Percentiles rank a stretch among this genome's conserved stretches.
These are phyloP conservation scores for Plectrocnemia conspersa DNA, from an alignment of 1,140 invertebrate species.

Conservation along the genomic window DNA sequence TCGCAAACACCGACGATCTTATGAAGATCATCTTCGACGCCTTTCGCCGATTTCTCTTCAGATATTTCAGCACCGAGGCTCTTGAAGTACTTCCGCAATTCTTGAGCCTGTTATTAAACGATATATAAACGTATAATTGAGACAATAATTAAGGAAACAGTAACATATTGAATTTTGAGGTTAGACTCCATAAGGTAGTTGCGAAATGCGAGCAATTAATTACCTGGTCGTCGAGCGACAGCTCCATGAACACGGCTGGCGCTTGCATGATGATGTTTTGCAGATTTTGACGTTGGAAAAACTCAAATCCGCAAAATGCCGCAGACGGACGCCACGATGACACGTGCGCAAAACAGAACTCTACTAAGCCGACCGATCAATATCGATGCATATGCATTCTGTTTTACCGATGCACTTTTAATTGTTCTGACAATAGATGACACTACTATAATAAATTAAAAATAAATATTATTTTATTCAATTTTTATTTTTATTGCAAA, in stretches of 20 bases:
- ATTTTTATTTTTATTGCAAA: too few species aligned
- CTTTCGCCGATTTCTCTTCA: slow-evolving; percentile 82
- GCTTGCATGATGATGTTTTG: slow-evolving; percentile 57
- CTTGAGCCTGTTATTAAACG: slow-evolving; percentile 65
- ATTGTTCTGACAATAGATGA: too few species aligned
- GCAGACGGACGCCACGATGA: background rate
- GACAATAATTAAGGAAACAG: background rate
- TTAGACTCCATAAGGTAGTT: background rate
- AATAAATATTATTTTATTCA: too few species aligned
- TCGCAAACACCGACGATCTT: slow-evolving; percentile 94
- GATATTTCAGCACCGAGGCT: slow-evolving; percentile 87
- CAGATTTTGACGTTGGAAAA: background rate
- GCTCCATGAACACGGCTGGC: slow-evolving; percentile 75
- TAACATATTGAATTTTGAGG: background rate
- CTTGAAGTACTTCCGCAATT: slow-evolving; percentile 85
- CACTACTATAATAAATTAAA: too few species aligned
- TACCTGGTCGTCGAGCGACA: slow-evolving; percentile 74
- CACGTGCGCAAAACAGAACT: background rate
- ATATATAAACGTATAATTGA: background rate
- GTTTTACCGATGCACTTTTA: too few species aligned
- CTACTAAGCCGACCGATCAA: too few species aligned
- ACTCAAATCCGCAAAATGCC: background rate
- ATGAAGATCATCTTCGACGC: slow-evolving; percentile 88
- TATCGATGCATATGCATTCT: too few species aligned
- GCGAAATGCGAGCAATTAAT: background rate